Conservation (phyloP, 2,888 invertebrate species). For the Syritta pipiens region DNA sequence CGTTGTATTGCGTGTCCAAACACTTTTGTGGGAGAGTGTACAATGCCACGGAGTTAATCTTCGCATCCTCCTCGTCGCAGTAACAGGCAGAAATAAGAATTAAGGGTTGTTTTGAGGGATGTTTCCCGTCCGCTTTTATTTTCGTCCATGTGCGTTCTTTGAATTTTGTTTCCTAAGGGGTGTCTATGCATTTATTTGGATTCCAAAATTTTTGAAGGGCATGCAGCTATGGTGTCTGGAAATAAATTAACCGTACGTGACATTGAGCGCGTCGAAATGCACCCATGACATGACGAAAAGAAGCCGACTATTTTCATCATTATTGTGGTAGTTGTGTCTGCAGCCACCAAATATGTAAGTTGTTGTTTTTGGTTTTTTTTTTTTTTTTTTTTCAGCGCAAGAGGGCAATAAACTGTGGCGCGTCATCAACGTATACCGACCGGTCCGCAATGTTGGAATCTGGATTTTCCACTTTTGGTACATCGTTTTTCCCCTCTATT, state of each 20-base stretch:
- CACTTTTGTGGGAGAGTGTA: too few relatives aligned
- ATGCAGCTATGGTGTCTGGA: conserved; percentile 4
- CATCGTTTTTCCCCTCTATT: conserved; percentile 56
- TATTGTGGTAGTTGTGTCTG: neutral
- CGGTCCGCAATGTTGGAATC: conserved; percentile 53
- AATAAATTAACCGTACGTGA: conserved; percentile 43
- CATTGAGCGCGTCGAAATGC: conserved; percentile 40
- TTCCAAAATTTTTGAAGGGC: neutral
- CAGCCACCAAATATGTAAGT: neutral
- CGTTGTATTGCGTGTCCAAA: too few relatives aligned
- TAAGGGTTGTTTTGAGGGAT: conserved; percentile 49
- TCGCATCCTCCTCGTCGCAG: too few relatives aligned
- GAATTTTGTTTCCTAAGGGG: too few relatives aligned
- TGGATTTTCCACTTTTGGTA: conserved; percentile 68
- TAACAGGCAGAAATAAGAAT: neutral
- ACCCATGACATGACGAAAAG: conserved; percentile 32
- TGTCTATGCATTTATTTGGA: conserved; percentile 4
- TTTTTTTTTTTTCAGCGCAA: conserved; percentile 63
- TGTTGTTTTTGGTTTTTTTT: too few relatives aligned
- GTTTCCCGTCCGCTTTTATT: too few relatives aligned
- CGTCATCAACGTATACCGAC: conserved; percentile 61
- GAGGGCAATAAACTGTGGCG: conserved; percentile 75
- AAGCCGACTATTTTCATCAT: conserved; percentile 37
- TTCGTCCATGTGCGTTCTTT: too few relatives aligned
- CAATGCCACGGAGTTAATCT: too few relatives aligned